Base-by-base conservation (phyloP, 1,140 invertebrate genomes). In the Drosophila mayri region DNA sequence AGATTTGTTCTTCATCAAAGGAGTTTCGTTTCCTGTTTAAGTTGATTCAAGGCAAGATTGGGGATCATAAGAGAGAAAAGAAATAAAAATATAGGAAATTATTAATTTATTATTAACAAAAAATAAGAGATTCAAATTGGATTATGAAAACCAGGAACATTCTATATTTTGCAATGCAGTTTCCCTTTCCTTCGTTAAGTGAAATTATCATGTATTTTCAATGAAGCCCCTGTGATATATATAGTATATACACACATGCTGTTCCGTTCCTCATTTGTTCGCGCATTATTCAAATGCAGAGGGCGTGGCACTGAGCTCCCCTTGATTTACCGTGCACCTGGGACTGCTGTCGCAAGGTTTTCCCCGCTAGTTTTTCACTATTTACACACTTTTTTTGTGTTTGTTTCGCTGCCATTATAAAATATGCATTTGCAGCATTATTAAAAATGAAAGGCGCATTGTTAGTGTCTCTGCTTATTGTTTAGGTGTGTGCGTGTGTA, bases 341-440 rank as follows among this genome's bases (percentile, higher is more conserved):
- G 50, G 71, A 83, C 78, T 70, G 55, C 67, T 66, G 20, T 41
- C 55, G 47, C 75, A 77, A 62, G 64, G 43, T 49, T 57, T 75
- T 67, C 43, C 41, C 20, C 55, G 63, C 35, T 43, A 62, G 40
- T 55, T 74, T 74, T 74, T 74, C 58, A 77, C 70, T 76, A 72
- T 72, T 72, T 72, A 58, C 68, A 49, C 67, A n/a, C 11, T 37
- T 46, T 64, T 55, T 70, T 46, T 64, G 22, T 70, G 37, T 58
- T 72, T 72, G 44, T 43, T 72, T 14, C 54, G 44, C 71, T 66
- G 74, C 79, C 55, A 70, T 72, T 78, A 80, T 87, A 84, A 84
- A 88, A 88, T 88, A 88, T 87, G 76, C 75, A 87, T 87, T 80
- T 80, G 49, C 63, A 71, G 76, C 52, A 66, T 88, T 88, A 86